Evolutionary conservation across 2,113 vertebrate species (phyloP).

Genomic region (Xiphophorus maculatus): DNA sequence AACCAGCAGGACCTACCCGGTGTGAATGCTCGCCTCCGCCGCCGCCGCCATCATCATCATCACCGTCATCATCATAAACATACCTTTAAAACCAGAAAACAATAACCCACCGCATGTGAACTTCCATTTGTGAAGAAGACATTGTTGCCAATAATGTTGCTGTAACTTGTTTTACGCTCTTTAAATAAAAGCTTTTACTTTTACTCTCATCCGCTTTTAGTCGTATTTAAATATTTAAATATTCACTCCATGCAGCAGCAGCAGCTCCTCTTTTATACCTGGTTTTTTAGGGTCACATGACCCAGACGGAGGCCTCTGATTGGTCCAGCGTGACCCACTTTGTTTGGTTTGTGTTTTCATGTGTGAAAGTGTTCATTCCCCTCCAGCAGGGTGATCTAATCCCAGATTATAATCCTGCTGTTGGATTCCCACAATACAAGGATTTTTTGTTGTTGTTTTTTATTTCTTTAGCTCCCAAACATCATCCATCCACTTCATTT

Average conservation of each 20-base stretch:
- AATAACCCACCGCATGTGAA: conserved; percentile 17
- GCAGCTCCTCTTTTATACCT: conserved; percentile 62
- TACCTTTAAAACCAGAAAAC: too few relatives aligned
- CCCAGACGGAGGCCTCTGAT: conserved; percentile 46
- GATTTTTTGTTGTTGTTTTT: neutral
- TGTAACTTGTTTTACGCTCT: conserved; percentile 58
- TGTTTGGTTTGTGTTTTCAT: conserved; percentile 37
- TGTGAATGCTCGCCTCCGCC: conserved; percentile 47
- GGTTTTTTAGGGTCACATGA: conserved; percentile 77
- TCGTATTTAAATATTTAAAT: conserved; percentile 37
- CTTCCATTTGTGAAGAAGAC: conserved; percentile 34
- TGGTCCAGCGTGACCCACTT: conserved; percentile 73
- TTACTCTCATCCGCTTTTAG: conserved; percentile 62
- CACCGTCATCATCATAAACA: conserved; percentile 23
- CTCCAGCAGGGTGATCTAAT: conserved; percentile 69
- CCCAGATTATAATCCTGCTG: conserved; percentile 64
- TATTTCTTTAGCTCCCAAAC: too few relatives aligned
- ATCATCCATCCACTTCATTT: neutral
- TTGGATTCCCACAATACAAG: conserved; percentile 43
- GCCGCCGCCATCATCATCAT: conserved; percentile 27
- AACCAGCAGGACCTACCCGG: conserved; percentile 66
- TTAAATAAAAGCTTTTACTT: conserved; percentile 69
- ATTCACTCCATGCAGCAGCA: conserved; percentile 13
- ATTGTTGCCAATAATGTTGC: conserved; percentile 34
- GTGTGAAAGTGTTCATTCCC: conserved; percentile 50